phyloP scores from a whole-genome alignment of 2,113 vertebrate species.

The Thunnus maccoyii region DNA sequence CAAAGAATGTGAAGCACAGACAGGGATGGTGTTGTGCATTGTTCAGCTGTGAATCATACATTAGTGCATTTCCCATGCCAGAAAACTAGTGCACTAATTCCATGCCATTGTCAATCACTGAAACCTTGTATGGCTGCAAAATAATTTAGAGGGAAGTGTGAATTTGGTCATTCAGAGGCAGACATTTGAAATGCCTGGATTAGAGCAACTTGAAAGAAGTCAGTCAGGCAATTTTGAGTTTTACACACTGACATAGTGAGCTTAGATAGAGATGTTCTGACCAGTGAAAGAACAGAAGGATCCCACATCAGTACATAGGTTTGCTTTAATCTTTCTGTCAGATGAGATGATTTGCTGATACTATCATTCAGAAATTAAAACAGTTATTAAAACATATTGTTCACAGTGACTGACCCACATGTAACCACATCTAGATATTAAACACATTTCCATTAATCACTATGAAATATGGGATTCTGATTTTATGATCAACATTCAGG shows the following conservation, averaged over 20 bases:
- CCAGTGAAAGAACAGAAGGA: no score
- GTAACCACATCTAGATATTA: neutral
- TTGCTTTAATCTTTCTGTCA: no score
- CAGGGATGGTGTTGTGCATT: slow-evolving; percentile 11
- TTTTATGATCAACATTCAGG: neutral
- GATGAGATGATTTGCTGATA: no score
- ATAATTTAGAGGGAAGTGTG: slow-evolving; percentile 11
- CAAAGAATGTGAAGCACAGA: slow-evolving; percentile 15
- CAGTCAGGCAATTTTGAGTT: neutral
- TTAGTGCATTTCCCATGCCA: slow-evolving; percentile 41
- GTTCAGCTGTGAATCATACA: slow-evolving; percentile 51
- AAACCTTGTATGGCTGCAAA: slow-evolving; percentile 7
- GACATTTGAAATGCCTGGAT: neutral
- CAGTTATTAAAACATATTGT: neutral
- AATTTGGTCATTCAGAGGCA: slow-evolving; percentile 5
- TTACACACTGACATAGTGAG: no score
- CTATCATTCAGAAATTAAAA: neutral
- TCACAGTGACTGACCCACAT: neutral
- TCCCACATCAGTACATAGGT: no score
- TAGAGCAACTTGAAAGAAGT: neutral
- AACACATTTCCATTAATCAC: neutral
- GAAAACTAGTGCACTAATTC: slow-evolving; percentile 39
- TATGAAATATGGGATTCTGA: neutral
- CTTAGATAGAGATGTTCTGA: no score
- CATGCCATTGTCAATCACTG: slow-evolving; percentile 46